A percentile compares a stretch with the other conserved stretches of the same genome.
phyloP scores from a whole-genome alignment of 2,888 invertebrate species.

The Ceramica pisi region DNA sequence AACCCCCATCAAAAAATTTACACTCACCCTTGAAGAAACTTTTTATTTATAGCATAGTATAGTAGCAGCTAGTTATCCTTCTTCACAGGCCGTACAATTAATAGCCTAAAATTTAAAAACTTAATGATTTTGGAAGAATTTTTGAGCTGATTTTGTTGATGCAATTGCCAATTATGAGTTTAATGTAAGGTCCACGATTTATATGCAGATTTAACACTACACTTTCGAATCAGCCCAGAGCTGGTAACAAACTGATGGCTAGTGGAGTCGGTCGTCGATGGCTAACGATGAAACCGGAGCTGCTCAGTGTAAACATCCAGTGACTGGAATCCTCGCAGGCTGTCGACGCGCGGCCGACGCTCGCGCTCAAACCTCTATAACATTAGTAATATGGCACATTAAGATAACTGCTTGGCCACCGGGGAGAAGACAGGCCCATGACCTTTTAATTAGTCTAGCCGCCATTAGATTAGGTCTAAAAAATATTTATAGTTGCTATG shows the following conservation, averaged over 20 bases:
- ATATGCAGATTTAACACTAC: slow-evolving; percentile 70
- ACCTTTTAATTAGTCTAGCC: slow-evolving; percentile 31
- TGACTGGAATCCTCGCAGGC: slow-evolving; percentile 83
- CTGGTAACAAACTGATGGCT: slow-evolving; percentile 82
- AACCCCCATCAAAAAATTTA: slow-evolving; percentile 12
- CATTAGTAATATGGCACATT: slow-evolving; percentile 62
- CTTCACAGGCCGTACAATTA: slow-evolving; percentile 14
- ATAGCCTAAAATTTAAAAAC: slow-evolving; percentile 1
- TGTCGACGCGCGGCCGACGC: slow-evolving; percentile 66
- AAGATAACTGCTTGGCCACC: slow-evolving; percentile 69
- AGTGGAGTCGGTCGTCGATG: slow-evolving; percentile 72
- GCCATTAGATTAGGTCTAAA: background rate
- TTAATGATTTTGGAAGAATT: slow-evolving; percentile 13
- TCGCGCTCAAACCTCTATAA: slow-evolving; percentile 65
- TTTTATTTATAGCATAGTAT: slow-evolving; percentile 15
- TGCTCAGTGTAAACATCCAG: slow-evolving; percentile 87
- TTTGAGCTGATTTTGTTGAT: slow-evolving; percentile 18
- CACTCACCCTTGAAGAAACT: slow-evolving; percentile 53
- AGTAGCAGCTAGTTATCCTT: slow-evolving; percentile 14
- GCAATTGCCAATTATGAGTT: slow-evolving; percentile 42
- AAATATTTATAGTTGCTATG: background rate
- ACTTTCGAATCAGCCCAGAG: slow-evolving; percentile 80
- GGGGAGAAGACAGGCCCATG: slow-evolving; percentile 49
- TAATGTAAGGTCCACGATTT: slow-evolving; percentile 41
- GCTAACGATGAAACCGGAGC: slow-evolving; percentile 88